Base-by-base conservation (phyloP, 2,113 vertebrate genomes). In the Leiothrix lutea region DNA sequence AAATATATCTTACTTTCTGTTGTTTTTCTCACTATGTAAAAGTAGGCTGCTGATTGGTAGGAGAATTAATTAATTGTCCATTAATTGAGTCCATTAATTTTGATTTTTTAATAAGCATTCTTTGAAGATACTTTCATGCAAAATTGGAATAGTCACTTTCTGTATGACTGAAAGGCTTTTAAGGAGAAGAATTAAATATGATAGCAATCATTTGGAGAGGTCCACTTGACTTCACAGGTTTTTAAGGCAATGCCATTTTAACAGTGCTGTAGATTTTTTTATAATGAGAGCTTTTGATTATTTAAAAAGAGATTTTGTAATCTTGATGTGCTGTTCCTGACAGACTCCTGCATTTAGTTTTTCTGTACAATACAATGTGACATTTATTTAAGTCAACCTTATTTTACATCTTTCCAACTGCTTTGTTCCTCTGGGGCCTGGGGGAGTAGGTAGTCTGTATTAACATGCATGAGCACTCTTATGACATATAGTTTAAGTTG, bases 381-480 rank as follows among this genome's bases (percentile, higher is more conserved):
- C 7, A 26, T 2, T 0, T 53, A 78, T 83, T 86, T 83, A 86
- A 86, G 80, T 74, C 47, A 93, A 40, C 21, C 16, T 60, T 71
- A 72, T 74, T 91, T 90, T 80, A n/a, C 33, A n/a, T 85, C 83
- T 36, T 82, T 85, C 44, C 73, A 69, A 65, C 26, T 78, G 65
- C 23, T 92, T 94, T 90, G 58, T 62, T 94, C 51, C 45, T 51
- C 24, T 70, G 69, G 25, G 44, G 58, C 56, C 51, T 88, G 33
- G 26, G 58, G 62, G 23, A 65, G 9, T 80, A 60, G 35, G 57
- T 92, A 92, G 50, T 81, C n/a, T 89, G 33, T 53, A 85, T 54
- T 80, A 93, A 66, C 83, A 93, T 74, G 85, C 87, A 93, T 92
- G 80, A 74, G 40, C 45, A 92, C 45, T 80, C 60, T 85, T 54